These are phyloP conservation scores for Pogonophryne albipinna DNA, from an alignment of 2,797 vertebrate species.

Conservation along the genomic window DNA sequence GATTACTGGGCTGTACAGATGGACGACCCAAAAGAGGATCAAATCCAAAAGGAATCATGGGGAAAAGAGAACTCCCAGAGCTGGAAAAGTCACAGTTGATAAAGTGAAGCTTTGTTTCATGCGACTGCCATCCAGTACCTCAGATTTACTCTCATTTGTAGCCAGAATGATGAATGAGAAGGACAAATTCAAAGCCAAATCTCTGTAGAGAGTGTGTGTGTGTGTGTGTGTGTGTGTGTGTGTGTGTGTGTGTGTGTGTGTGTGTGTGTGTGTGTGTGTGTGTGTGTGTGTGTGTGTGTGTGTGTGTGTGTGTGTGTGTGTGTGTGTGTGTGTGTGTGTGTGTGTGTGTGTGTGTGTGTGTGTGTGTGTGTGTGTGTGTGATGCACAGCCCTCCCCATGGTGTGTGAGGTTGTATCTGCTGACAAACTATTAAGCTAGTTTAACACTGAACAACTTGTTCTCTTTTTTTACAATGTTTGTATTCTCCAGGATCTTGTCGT, in stretches of 20 bases:
- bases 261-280: no score
- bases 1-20: conserved; percentile 46
- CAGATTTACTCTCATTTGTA: conserved; percentile 4
- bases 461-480: no score
- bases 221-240: background rate
- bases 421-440: background rate
- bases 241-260: no score
- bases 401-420: background rate
- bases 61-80: conserved; percentile 8
- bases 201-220: conserved; percentile 2
- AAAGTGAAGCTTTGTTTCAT: conserved; percentile 8
- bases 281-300: no score
- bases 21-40: conserved; percentile 50
- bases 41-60: conserved; percentile 37
- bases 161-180: conserved; percentile 48
- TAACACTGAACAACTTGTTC: background rate
- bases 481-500: no score
- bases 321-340: no score
- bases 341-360: no score
- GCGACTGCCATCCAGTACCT: conserved; percentile 1
- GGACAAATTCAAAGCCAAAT: conserved; percentile 34
- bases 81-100: conserved; percentile 37
- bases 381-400: no score
- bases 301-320: no score
- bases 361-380: no score